A percentile compares a stretch with the other conserved stretches of the same genome.
These are phyloP conservation scores for Syngnathus floridae DNA, from an alignment of 2,113 vertebrate genomes.

Conservation along the genomic window DNA sequence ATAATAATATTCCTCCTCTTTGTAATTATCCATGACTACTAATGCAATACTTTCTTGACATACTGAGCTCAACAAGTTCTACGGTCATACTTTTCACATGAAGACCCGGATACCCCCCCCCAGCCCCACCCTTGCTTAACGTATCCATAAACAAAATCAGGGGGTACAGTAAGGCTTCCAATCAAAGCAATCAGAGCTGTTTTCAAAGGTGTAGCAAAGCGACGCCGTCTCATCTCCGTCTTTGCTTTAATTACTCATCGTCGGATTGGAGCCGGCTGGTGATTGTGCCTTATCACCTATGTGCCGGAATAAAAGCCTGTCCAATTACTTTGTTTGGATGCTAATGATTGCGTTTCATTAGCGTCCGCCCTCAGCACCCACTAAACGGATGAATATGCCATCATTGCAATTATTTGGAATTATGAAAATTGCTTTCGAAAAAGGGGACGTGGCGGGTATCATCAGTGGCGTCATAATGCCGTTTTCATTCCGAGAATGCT, in stretches of 20 bases:
- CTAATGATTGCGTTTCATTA: conserved; percentile 99
- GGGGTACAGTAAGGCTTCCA: conserved; percentile 89
- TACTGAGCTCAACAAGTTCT: not conserved
- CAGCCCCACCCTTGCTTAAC: conserved; percentile 32
- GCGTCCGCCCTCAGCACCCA: conserved; percentile 96
- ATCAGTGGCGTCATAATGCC: conserved; percentile 98
- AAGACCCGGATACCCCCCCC: conserved; percentile 21
- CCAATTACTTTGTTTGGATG: conserved; percentile 99
- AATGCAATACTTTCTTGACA: no score
- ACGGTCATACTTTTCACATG: not conserved
- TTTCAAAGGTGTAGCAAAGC: conserved; percentile 89
- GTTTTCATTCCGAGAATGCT: conserved; percentile 92
- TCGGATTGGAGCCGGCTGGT: conserved; percentile 78
- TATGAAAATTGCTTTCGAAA: conserved; percentile 99
- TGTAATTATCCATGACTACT: no score
- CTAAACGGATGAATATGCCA: conserved; percentile 99
- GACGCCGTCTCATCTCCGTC: conserved; percentile 89
- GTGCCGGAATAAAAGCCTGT: conserved; percentile 85
- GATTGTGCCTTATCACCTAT: conserved; percentile 99
- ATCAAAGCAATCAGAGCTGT: conserved; percentile 99
- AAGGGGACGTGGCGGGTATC: conserved; percentile 89
- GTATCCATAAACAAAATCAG: conserved; percentile 85
- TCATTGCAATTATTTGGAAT: conserved; percentile 99
- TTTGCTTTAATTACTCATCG: conserved; percentile 96
- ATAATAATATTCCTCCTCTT: no score